Percentiles rank a stretch among this genome's conserved stretches.
phyloP scores from a whole-genome alignment of 2,797 vertebrate species.

The Microctenopoma lineatum region DNA sequence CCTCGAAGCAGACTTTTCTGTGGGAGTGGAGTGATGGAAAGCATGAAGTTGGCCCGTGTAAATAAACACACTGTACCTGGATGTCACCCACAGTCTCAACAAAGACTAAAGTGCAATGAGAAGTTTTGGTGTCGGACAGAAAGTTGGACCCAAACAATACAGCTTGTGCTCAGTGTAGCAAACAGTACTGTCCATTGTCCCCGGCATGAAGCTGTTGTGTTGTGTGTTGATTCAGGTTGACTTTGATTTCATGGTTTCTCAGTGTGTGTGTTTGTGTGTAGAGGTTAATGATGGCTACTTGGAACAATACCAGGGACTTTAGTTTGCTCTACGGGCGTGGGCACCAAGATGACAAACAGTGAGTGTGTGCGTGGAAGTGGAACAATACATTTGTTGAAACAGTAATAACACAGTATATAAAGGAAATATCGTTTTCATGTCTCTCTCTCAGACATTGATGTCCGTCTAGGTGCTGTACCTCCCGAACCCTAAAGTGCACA shows the following conservation, averaged over 20 bases:
- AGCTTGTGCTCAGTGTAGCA: background rate
- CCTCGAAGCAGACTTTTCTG: slow-evolving; percentile 27
- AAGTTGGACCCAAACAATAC: slow-evolving; percentile 17
- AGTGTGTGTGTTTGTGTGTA: slow-evolving; percentile 13
- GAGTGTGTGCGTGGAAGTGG: background rate
- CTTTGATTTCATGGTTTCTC: slow-evolving; percentile 54
- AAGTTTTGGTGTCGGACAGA: slow-evolving; percentile 4
- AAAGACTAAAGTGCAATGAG: slow-evolving; percentile 24
- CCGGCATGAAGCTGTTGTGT: slow-evolving; percentile 3
- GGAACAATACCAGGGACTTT: slow-evolving; percentile 52
- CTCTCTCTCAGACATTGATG: slow-evolving; percentile 20
- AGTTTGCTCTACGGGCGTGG: slow-evolving; percentile 65
- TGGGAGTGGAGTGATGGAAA: slow-evolving; percentile 51
- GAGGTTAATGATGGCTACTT: slow-evolving; percentile 25
- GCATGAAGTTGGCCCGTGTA: slow-evolving; percentile 34
- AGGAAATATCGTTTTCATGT: slow-evolving; percentile 7
- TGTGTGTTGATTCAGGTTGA: slow-evolving; percentile 39
- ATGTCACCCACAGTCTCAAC: slow-evolving; percentile 49
- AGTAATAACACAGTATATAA: slow-evolving; percentile 26
- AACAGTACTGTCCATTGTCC: slow-evolving; percentile 21
- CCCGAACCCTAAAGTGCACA: background rate
- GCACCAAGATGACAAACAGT: slow-evolving; percentile 37
- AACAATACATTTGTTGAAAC: slow-evolving; percentile 23
- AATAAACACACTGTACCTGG: slow-evolving; percentile 53
- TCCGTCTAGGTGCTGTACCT: background rate